Evolutionary conservation across 2,797 vertebrate species (phyloP).

Genomic region (Pangasius larnaudii): DNA sequence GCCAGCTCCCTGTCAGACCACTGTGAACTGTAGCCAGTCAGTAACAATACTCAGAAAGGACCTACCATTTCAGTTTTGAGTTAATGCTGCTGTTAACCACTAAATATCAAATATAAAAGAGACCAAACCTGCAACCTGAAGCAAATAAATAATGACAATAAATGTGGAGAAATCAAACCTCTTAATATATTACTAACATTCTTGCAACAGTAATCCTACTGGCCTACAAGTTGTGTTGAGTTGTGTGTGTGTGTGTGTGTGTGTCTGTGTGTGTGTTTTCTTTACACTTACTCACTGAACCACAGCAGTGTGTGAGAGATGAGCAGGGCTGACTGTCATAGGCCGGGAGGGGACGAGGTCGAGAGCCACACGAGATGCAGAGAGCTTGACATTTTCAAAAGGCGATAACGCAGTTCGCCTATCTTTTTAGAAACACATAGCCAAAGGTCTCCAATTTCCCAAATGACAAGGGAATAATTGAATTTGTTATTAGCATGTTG

Average conservation of each 20-base stretch:
- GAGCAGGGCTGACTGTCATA: neutral
- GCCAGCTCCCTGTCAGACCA: neutral
- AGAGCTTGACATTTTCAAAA: slow-evolving; percentile 77
- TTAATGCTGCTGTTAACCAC: neutral
- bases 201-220: neutral
- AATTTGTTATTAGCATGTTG: slow-evolving; percentile 73
- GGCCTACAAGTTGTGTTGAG: neutral
- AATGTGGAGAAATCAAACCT: neutral
- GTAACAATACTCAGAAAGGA: neutral
- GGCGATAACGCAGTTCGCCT: slow-evolving; percentile 71
- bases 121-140: neutral
- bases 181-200: neutral
- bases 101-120: neutral
- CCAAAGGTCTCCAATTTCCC: slow-evolving; percentile 75
- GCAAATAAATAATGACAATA: neutral
- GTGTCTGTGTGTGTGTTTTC: neutral
- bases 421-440: slow-evolving; percentile 65
- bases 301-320: neutral
- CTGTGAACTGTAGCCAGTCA: neutral
- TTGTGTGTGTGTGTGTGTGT: neutral
- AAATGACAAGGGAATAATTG: slow-evolving; percentile 71
- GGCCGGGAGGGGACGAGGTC: slow-evolving; percentile 51
- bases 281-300: neutral
- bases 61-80: neutral
- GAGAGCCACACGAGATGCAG: slow-evolving; percentile 51